phyloP scores from a whole-genome alignment of 2,797 vertebrate genomes.

The Sus cebifrons region DNA sequence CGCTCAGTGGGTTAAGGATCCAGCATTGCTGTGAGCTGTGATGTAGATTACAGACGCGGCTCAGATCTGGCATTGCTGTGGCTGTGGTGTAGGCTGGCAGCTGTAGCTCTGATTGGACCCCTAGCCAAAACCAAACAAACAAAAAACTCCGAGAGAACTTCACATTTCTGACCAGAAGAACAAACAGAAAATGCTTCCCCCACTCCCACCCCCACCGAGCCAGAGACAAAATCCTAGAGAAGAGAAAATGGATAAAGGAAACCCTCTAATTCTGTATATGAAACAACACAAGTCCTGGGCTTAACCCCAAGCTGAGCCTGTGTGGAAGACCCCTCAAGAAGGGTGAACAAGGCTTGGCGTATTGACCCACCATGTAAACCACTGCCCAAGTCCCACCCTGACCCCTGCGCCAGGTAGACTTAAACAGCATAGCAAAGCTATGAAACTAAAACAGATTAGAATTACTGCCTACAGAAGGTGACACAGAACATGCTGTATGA shows the following conservation, averaged over 20 bases:
- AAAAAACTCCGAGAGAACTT: background rate
- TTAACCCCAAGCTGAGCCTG: background rate
- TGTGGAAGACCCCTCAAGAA: background rate
- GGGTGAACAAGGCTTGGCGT: background rate
- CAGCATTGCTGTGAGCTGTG: too few species aligned
- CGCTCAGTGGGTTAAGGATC: too few species aligned
- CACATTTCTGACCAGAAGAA: background rate
- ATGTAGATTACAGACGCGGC: too few species aligned
- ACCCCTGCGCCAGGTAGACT: background rate
- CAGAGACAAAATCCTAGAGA: background rate
- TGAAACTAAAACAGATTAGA: constrained; percentile 1
- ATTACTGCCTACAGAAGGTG: background rate
- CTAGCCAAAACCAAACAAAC: too few species aligned
- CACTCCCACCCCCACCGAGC: background rate
- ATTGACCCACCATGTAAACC: background rate
- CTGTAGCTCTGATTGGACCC: too few species aligned
- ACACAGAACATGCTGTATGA: background rate
- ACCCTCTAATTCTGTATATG: background rate
- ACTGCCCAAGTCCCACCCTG: background rate
- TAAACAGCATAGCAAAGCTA: background rate
- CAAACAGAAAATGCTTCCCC: too few species aligned
- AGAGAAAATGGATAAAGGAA: background rate
- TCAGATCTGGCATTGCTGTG: too few species aligned
- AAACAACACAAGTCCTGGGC: background rate
- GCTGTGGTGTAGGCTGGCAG: too few species aligned